A percentile compares a stretch with the other conserved stretches of the same genome.
Evolutionary conservation across 2,113 vertebrate genomes (phyloP).

Genomic region (Grallaria varia): DNA sequence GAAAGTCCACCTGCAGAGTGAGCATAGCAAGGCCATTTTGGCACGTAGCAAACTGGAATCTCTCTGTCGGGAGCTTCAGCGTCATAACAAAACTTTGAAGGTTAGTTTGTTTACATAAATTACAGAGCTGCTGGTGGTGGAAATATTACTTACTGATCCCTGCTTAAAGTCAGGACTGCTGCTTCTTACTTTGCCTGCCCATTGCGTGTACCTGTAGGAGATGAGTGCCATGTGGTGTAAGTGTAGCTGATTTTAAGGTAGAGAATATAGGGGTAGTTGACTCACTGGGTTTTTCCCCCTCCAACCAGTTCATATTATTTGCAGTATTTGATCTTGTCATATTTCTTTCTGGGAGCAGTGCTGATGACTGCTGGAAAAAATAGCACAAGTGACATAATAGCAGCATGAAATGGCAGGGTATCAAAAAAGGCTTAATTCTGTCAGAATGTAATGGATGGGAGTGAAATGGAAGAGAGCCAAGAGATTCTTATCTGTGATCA

Average conservation of each 20-base stretch:
- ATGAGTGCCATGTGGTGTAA: neutral
- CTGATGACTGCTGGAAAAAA: neutral
- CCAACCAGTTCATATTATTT: neutral
- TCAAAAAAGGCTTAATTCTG: neutral
- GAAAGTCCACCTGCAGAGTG: constrained; percentile 94
- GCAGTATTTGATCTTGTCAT: neutral
- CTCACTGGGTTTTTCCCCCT: accelerated
- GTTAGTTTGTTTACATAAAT: constrained; percentile 62
- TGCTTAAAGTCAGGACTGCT: neutral
- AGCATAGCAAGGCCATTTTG: constrained; percentile 96
- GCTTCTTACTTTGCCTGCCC: neutral
- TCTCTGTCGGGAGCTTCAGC: constrained; percentile 95
- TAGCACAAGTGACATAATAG: neutral
- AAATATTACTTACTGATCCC: neutral
- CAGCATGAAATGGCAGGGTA: neutral
- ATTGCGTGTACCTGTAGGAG: neutral
- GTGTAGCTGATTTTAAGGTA: neutral
- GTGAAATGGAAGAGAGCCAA: neutral
- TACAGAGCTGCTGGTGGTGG: neutral
- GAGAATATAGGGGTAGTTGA: neutral
- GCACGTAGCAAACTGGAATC: constrained; percentile 98
- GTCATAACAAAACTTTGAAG: constrained; percentile 98
- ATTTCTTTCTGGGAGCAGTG: neutral
- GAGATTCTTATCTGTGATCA: neutral
- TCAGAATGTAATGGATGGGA: neutral